Percentiles rank a stretch among this genome's conserved stretches.
Evolutionary conservation across 1,140 invertebrate species (phyloP).

Genomic region (Drosophila subobscura): DNA sequence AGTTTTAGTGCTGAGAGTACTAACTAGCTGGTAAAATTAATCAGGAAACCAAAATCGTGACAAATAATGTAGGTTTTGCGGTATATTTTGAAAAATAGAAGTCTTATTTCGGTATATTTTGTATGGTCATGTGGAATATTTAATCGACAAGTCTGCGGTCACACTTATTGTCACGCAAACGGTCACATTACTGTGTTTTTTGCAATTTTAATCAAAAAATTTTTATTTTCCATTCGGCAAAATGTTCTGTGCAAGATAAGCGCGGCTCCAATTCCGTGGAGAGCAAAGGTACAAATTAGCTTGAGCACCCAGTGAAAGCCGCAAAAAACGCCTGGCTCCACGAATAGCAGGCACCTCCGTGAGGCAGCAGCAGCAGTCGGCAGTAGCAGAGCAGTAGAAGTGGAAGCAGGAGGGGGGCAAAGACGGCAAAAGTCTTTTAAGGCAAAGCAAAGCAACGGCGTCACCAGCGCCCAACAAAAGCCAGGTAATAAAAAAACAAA

Average conservation of each 20-base stretch:
- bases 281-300: no score
- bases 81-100: no score
- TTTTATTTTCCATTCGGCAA: slow-evolving; percentile 37
- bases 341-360: no score
- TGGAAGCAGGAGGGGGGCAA: slow-evolving; percentile 16
- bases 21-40: no score
- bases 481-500: slow-evolving; percentile 37
- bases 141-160: no score
- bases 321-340: no score
- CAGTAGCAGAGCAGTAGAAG: slow-evolving; percentile 11
- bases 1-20: no score
- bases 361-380: slow-evolving; percentile 7
- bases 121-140: no score
- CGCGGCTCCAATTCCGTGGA: neutral
- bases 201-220: slow-evolving; percentile 30
- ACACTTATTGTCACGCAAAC: slow-evolving; percentile 8
- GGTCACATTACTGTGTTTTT: slow-evolving; percentile 51
- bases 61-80: no score
- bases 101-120: no score
- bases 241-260: slow-evolving; percentile 17
- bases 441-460: slow-evolving; percentile 19
- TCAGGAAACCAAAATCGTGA: no score
- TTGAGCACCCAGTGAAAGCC: no score
- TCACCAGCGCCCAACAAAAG: slow-evolving; percentile 26
- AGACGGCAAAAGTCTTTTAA: slow-evolving; percentile 40